These are phyloP conservation scores for Anarhynchus alexandrinus DNA, from an alignment of 2,113 vertebrate genomes.

Conservation along the genomic window DNA sequence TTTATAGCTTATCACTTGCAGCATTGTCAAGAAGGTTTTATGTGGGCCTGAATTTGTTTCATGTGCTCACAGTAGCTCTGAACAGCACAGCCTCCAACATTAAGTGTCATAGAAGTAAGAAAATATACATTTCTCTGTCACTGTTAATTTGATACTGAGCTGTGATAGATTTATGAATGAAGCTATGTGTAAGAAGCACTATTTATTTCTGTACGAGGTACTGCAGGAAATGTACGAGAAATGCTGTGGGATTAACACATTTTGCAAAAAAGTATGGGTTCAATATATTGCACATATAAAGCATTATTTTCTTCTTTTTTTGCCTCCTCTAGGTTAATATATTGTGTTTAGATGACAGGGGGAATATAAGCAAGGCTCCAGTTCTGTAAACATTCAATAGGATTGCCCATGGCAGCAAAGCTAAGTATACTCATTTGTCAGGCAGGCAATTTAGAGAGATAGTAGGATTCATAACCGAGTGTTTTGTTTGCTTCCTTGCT, in stretches of 20 bases:
- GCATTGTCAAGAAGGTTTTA: neutral
- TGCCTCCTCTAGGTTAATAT: fast-evolving
- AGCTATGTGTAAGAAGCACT: neutral
- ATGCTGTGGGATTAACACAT: neutral
- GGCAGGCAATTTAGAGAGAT: neutral
- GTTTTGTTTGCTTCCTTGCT: neutral
- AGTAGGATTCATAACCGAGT: neutral
- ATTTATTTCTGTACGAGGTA: neutral
- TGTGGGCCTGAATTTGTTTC: neutral
- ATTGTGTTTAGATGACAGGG: neutral
- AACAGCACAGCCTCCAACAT: neutral
- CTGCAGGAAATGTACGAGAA: neutral
- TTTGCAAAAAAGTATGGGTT: neutral
- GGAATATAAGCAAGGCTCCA: neutral
- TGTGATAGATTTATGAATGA: neutral
- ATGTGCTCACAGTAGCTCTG: neutral
- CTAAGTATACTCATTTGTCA: neutral
- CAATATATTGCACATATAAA: neutral
- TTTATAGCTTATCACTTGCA: neutral
- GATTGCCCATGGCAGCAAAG: neutral
- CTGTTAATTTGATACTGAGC: neutral
- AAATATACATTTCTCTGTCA: neutral
- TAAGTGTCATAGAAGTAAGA: neutral
- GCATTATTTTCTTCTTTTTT: neutral
- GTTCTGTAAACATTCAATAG: neutral